Base-by-base conservation (phyloP, 2,113 vertebrate genomes). In the Cervus canadensis region DNA sequence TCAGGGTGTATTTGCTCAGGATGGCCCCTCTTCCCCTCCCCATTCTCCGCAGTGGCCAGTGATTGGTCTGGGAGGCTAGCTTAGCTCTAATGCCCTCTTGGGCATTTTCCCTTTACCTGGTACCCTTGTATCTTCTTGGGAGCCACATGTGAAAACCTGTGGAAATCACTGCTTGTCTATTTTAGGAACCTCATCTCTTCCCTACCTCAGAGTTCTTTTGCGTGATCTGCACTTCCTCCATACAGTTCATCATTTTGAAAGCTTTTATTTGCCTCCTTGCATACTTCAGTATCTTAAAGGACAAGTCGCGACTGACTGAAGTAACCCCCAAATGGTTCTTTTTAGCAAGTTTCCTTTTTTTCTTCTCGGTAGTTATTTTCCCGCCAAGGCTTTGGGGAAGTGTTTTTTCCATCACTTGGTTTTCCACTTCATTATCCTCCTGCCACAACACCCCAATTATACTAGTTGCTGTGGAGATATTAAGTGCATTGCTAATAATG, bases 391-490 rank as follows among this genome's bases (percentile, higher is more conserved):
- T 56, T 17, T 36, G 33, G 25, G 40, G 36, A 78, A 25, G 17
- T 28, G 45, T 28, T 82, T 81, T 92, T 28, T 76, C n/a, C 28
- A 1, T 71, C 19, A 12, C 9, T 59, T 97, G 96, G 89, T 94
- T 96, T 96, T 93, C 93, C 50, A 87, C 43, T 85, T 97, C 76
- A 33, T 93, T 93, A 92, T n/a, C 76, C 59, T 86, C 45, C 43
- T 36, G 52, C 88, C 82, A 87, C 67, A 54, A 52, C 45, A 62
- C 71, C 9, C 43, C 87, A 89, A 19, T 94, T 97, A 86, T 17
- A 1, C 52, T 33, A 67, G 96, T 95, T 96, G 94, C 94, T 85
- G 84, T 82, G 97, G 97, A 95, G 94, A 97, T 85, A 59, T 23
- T 87, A 90, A 88, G 59, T 71, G n/a, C 45, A 30, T 71, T 21